phyloP scores from a whole-genome alignment of 2,888 invertebrate genomes.

The Operophtera brumata region DNA sequence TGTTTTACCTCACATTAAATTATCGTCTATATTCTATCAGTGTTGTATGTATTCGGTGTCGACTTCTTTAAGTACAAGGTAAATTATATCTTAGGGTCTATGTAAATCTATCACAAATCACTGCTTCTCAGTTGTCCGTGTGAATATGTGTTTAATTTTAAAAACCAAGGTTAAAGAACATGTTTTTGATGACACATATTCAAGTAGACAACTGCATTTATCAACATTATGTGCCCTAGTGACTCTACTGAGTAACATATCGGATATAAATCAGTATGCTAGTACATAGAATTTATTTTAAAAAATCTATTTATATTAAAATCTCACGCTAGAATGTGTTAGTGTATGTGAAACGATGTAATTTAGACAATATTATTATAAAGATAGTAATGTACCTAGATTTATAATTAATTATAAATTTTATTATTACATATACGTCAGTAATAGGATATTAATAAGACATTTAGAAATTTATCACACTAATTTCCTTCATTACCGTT shows the following conservation, averaged over 20 bases:
- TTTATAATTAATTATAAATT: constrained; percentile 30
- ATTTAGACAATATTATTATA: constrained; percentile 74
- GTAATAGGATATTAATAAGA: constrained; percentile 10
- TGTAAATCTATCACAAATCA: constrained; percentile 34
- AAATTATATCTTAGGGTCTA: constrained; percentile 31
- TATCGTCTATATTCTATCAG: constrained; percentile 23
- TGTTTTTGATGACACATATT: constrained; percentile 24
- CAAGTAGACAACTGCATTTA: constrained; percentile 37
- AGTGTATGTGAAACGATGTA: constrained; percentile 59
- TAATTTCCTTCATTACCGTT: too few relatives aligned
- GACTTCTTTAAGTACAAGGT: constrained; percentile 32
- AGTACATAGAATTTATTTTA: constrained; percentile 60
- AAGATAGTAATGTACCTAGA: constrained; percentile 38
- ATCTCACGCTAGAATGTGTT: constrained; percentile 58
- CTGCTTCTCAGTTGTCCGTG: constrained; percentile 43
- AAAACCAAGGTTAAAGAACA: neutral
- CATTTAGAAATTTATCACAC: neutral
- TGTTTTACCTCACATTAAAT: constrained; percentile 32
- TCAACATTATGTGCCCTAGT: constrained; percentile 63
- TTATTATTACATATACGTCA: constrained; percentile 14
- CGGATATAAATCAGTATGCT: constrained; percentile 66
- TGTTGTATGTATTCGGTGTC: constrained; percentile 32
- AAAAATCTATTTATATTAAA: constrained; percentile 48
- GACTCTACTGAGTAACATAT: constrained; percentile 73
- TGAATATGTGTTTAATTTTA: constrained; percentile 31